These are phyloP conservation scores for Leucoma salicis DNA, from an alignment of 2,888 invertebrate genomes.

Conservation along the genomic window DNA sequence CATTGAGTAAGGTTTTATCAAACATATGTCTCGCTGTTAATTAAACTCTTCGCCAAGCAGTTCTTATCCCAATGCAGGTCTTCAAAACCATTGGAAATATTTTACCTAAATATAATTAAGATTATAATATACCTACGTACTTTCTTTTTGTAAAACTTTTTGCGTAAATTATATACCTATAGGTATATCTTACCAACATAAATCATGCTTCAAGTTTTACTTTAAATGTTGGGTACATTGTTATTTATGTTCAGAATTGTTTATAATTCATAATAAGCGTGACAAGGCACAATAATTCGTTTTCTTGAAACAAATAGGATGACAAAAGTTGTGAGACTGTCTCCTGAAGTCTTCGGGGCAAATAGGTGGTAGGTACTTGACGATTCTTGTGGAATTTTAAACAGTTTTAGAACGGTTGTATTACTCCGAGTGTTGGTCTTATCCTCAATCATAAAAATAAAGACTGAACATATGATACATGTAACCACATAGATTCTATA, in stretches of 20 bases:
- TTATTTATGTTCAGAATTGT: conserved; percentile 21
- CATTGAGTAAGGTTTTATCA: too few species aligned
- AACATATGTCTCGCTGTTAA: too few species aligned
- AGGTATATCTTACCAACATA: background rate
- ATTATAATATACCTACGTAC: too few species aligned
- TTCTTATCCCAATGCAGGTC: too few species aligned
- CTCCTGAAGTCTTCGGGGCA: background rate
- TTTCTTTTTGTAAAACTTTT: conserved; percentile 24
- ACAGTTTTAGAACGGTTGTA: background rate
- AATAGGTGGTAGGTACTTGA: background rate
- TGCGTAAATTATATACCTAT: conserved; percentile 12
- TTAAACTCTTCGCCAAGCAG: too few species aligned
- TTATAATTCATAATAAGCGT: conserved; percentile 7
- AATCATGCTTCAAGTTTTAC: background rate
- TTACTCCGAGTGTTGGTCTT: background rate
- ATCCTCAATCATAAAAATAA: too few species aligned
- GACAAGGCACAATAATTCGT: conserved; percentile 4
- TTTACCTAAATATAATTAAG: too few species aligned
- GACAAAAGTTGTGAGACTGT: conserved; percentile 5
- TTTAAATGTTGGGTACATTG: background rate
- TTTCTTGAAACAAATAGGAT: background rate
- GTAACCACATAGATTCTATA: too few species aligned
- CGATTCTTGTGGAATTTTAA: background rate
- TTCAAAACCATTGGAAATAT: too few species aligned
- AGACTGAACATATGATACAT: too few species aligned